Evolutionary conservation across 2,888 invertebrate genomes (phyloP), one percentile per base, ranked within the genome.

Genomic region (Myopa tessellatipennis): DNA sequence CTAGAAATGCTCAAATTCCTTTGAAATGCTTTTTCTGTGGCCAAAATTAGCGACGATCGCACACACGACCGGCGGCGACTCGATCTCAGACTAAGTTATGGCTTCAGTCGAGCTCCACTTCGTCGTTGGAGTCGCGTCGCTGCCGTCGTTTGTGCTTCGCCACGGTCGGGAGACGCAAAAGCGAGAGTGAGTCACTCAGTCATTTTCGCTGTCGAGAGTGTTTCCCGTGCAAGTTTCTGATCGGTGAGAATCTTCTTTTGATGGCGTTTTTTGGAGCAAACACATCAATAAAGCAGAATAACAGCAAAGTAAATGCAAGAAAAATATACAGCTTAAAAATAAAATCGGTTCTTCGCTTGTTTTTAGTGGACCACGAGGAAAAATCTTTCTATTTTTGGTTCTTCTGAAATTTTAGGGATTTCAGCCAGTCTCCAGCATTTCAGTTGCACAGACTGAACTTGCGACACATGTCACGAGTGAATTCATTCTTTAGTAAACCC

Each of bases 171-270:
- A 67, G 45, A 67, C 45, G 67, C 38, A 36, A 38, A 67, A 67
- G 50, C 26, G 72, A 50, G 58, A 18, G 52, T 74, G 61, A 73
- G 60, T 73, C 52, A 65, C 45, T 74, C 63, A 36, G 55, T 34
- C 58, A 52, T 8, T 34, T 71, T 58, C 50, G n/a, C 40, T 50
- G 84, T 84, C 83, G 82, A 80, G 82, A 79, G 82, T 80, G 80
- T 81, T 65, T 7, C 81, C 72, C 78, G 67, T 61, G 61, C 52
- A 77, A 72, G 78, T 81, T 26, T 26, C 26, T 26, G 26, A 26
- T 26, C 26, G 2, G 26, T 26, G 26, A 26, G 45, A 45, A 8
- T 82, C 50, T 77, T 82, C 79, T 79, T 78, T 79, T 80, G 79
- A 76, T 74, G 71, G 79, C 61, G 50, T 8, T 50, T 26, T 26